Evolutionary conservation across 2,888 invertebrate genomes (phyloP), one percentile per base, ranked within the genome.

Genomic region (Eristalinus sepulchralis): DNA sequence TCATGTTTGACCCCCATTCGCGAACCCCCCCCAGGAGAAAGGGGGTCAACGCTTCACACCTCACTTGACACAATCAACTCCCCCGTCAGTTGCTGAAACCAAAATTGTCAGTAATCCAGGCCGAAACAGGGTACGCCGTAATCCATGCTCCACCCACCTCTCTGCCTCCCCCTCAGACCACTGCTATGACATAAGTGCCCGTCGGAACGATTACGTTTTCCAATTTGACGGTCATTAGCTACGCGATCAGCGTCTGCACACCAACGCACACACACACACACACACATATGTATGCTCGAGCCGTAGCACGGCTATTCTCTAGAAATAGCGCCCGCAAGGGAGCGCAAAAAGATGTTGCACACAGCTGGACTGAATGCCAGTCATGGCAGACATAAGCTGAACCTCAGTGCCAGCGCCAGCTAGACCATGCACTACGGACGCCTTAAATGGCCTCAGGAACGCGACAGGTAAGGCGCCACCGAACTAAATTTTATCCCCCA

Each of bases 381-480:
- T 47, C 34, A 13, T 27, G 39, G 81, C 60, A 47, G 67, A 60
- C 72, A 80, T 80, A 47, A 59, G 71, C 47, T 47, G 71, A 53
- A 78, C 68, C 63, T 63, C 47, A 17, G 13, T 10, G 66, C 31
- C 66, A 80, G 27, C 33, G 55, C 27, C 27, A 66, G 70, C 75
- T 70, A 64, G 79, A 34, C 17, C 62, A 27, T 27, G 47, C 8
- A 47, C 47, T 47, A 17, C 17, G 47, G 17, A 85, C 76, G 67
- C 84, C 84, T 77, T 85, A 81, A 85, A 85, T 85, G 81, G 84
- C 72, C 84, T 72, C 11, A 71, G 84, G 76, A 77, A 81, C 81
- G 81, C 84, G 81, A 85, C 84, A 81, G 76, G 84, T 76, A 85
- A 85, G 84, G 84, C 84, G 84, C 84, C 84, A 85, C 71, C 59